Evolutionary conservation across 2,888 invertebrate genomes (phyloP).

Genomic region (Chironomus tentans): DNA sequence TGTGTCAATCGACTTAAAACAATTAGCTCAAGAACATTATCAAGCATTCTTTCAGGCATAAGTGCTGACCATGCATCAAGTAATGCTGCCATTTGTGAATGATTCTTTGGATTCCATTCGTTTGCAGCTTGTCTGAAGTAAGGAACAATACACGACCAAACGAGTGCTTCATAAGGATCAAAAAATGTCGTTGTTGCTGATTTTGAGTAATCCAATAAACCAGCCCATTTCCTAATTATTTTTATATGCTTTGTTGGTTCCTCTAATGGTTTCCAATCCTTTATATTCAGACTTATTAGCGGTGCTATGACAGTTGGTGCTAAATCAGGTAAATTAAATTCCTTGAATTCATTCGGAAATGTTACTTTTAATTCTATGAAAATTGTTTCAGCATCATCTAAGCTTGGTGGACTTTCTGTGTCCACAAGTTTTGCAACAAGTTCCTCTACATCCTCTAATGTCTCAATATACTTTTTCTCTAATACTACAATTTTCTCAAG

Average conservation of each 20-base stretch:
- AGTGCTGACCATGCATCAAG: conserved; percentile 73
- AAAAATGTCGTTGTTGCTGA: conserved; percentile 38
- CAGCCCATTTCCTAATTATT: conserved; percentile 61
- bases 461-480: conserved; percentile 63
- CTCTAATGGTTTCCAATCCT: conserved; percentile 69
- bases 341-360: conserved; percentile 66
- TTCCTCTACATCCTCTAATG: conserved; percentile 57
- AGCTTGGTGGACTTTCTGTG: conserved; percentile 40
- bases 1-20: conserved; percentile 64
- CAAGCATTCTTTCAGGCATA: conserved; percentile 73
- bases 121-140: conserved; percentile 54
- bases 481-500: conserved; percentile 57
- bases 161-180: conserved; percentile 67
- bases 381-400: conserved; percentile 43
- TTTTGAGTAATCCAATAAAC: conserved; percentile 44
- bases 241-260: conserved; percentile 55
- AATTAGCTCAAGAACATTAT: conserved; percentile 71
- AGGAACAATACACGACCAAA: conserved; percentile 87
- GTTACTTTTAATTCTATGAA: conserved; percentile 47
- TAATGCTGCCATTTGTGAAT: conserved; percentile 67
- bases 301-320: conserved; percentile 80
- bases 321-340: conserved; percentile 73
- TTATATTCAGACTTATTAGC: conserved; percentile 63
- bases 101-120: conserved; percentile 75
- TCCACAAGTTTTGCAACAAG: conserved; percentile 51